A percentile compares a stretch with the other conserved stretches of the same genome.
phyloP scores from a whole-genome alignment of 2,888 invertebrate genomes.

The Aporophyla nigra region DNA sequence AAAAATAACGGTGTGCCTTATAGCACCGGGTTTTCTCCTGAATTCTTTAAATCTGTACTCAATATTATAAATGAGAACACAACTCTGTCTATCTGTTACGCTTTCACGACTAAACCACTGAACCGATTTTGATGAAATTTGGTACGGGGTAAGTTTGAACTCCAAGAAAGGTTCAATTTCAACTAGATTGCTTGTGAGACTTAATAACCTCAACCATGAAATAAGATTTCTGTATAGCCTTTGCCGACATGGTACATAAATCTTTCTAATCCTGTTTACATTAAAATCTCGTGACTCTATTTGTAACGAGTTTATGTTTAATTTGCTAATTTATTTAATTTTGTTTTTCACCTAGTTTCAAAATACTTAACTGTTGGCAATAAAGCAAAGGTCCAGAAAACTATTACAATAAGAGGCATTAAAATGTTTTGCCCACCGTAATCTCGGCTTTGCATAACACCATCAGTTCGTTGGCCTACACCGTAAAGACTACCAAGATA shows the following conservation, averaged over 20 bases:
- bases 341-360: constrained; percentile 42
- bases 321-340: constrained; percentile 50
- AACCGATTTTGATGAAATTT: too few relatives aligned
- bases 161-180: too few relatives aligned
- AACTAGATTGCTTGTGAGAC: background rate
- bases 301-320: constrained; percentile 31
- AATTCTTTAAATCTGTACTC: too few relatives aligned
- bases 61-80: too few relatives aligned
- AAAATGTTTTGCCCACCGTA: constrained; percentile 61
- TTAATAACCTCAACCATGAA: background rate
- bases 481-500: constrained; percentile 9
- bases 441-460: constrained; percentile 66
- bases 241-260: background rate
- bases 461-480: constrained; percentile 57
- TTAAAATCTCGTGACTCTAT: constrained; percentile 38
- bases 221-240: background rate
- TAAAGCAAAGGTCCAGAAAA: constrained; percentile 58
- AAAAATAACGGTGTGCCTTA: background rate
- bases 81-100: too few relatives aligned
- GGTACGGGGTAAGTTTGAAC: too few relatives aligned
- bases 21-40: background rate
- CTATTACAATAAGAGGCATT: constrained; percentile 65
- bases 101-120: too few relatives aligned
- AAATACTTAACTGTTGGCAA: constrained; percentile 39
- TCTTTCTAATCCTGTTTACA: background rate